Base-by-base conservation (phyloP, 2,797 vertebrate species). In the Sebastes steindachneri region DNA sequence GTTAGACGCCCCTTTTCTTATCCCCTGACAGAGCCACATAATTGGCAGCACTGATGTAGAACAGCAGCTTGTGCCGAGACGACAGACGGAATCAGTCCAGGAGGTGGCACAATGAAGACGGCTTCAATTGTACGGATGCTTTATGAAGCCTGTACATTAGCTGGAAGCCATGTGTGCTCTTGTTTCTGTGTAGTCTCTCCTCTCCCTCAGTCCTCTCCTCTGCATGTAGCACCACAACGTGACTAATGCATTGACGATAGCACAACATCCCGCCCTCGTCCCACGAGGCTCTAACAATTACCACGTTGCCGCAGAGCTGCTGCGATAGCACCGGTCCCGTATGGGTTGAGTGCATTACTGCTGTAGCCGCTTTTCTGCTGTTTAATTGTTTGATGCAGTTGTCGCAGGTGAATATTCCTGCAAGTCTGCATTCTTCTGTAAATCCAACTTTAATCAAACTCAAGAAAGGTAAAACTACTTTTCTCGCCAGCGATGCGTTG, bases 321-420 rank as follows among this genome's bases (percentile, higher is more conserved):
- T 58, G 67, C 37, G 68, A 83, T 75, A 72, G 63, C 60, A 62
- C n/a, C 23, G 11, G 19, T 80, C 88, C 79, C 80, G 29, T 15
- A 54, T 0, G 72, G 82, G 48, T 53, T 10, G 26, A 62, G 58
- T 14, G 45, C 31, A 75, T 79, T 82, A 71, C n/a, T 80, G 73
- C 73, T 77, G 57, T 28, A 35, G 68, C 35, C 67, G 74, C 26
- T 81, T 83, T 88, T 75, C 37, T 66, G 59, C 70, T 70, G 48
- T 71, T 88, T 86, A 84, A 84, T 84, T 80, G 14, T 81, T 85
- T 67, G 28, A 68, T 77, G 55, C 54, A 68, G 54, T 70, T 29
- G 57, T 66, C 1, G 19, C 77, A 83, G 69, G 60, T 80, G 35
- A 70, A 66, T 51, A 45, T 75, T 79, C 53, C 63, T 72, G 80